Conservation (phyloP, 2,113 vertebrate genomes). For the Acinonyx jubatus region DNA sequence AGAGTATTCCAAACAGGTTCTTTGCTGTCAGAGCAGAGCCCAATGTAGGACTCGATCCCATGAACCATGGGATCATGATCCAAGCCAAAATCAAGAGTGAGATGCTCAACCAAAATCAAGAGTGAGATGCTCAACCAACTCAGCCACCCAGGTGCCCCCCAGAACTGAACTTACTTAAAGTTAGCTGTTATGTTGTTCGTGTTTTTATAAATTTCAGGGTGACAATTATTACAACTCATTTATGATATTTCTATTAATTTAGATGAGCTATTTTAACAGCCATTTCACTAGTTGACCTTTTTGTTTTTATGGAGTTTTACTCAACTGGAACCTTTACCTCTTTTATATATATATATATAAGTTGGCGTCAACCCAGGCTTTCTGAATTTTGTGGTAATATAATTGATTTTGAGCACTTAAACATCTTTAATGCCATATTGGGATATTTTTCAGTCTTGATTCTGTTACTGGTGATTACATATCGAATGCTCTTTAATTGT, state of each 20-base stretch:
- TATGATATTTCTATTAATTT: conserved; percentile 18
- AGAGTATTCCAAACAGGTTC: too few relatives aligned
- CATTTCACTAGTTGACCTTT: background rate
- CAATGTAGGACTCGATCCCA: too few relatives aligned
- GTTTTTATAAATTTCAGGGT: conserved; percentile 30
- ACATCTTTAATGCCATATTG: background rate
- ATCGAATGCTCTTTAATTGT: background rate
- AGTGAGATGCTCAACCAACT: too few relatives aligned
- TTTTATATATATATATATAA: background rate
- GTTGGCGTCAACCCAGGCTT: background rate
- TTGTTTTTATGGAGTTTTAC: background rate
- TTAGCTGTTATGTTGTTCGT: background rate
- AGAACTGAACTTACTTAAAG: background rate
- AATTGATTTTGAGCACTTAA: conserved; percentile 30
- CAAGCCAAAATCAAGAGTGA: too few relatives aligned
- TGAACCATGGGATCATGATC: too few relatives aligned
- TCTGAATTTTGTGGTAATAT: background rate
- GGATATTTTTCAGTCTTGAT: background rate
- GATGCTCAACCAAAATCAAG: too few relatives aligned
- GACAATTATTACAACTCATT: background rate
- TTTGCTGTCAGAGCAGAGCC: too few relatives aligned
- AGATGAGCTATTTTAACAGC: conserved; percentile 3
- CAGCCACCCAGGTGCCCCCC: background rate
- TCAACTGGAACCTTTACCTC: conserved; percentile 8
- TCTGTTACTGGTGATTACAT: background rate